Percentiles rank a stretch among this genome's conserved stretches.
Evolutionary conservation across 2,888 invertebrate genomes (phyloP).

Genomic region (Bruchidius siliquastri): DNA sequence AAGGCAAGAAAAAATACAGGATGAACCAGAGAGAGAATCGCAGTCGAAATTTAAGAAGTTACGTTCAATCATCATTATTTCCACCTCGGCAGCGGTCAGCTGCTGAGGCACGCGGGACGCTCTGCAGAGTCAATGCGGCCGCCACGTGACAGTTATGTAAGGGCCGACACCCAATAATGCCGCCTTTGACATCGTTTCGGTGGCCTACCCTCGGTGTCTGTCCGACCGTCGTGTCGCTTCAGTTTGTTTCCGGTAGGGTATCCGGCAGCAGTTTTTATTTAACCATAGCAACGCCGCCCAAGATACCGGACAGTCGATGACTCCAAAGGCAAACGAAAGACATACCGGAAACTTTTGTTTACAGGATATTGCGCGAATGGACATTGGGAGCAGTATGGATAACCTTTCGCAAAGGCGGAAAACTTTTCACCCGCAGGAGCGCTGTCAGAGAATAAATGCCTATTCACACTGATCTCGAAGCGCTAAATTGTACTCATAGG

Average conservation of each 20-base stretch:
- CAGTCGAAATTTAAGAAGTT: too few relatives aligned
- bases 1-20: too few relatives aligned
- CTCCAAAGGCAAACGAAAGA: not conserved
- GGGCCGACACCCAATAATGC: not conserved
- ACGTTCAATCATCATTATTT: too few relatives aligned
- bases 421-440: too few relatives aligned
- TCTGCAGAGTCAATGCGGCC: not conserved
- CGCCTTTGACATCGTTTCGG: not conserved
- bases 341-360: not conserved
- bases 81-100: too few relatives aligned
- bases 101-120: too few relatives aligned
- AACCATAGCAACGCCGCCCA: not conserved
- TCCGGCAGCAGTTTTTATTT: not conserved
- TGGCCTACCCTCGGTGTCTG: not conserved
- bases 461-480: too few relatives aligned
- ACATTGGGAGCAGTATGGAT: not conserved
- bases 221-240: not conserved
- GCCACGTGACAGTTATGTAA: not conserved
- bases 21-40: too few relatives aligned
- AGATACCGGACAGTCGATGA: not conserved
- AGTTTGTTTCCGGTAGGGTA: not conserved
- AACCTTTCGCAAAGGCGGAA: too few relatives aligned
- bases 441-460: too few relatives aligned
- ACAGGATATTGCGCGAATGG: not conserved
- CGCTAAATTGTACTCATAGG: too few relatives aligned